Percentiles rank a stretch among this genome's conserved stretches.
Evolutionary conservation across 1,140 invertebrate genomes (phyloP).

Genomic region (Drosophila athabasca): DNA sequence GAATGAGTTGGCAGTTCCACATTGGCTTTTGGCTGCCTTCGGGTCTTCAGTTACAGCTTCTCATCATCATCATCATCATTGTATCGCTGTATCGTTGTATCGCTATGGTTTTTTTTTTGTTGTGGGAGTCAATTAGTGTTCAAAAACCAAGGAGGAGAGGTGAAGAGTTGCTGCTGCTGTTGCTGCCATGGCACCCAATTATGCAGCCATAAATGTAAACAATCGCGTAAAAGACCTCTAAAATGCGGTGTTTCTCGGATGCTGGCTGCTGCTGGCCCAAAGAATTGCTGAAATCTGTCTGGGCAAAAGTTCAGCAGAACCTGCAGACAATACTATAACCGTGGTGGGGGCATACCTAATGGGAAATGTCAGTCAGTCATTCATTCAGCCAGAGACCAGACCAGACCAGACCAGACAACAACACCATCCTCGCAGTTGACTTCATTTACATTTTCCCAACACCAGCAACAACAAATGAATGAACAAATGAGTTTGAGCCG

Average conservation of each 20-base stretch:
- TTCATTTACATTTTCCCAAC: constrained; percentile 63
- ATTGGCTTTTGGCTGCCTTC: too few relatives aligned
- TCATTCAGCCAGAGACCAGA: constrained; percentile 22
- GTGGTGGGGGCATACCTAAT: constrained; percentile 68
- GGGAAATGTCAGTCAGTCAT: constrained; percentile 75
- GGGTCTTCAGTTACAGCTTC: constrained; percentile 32
- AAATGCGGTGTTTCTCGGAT: constrained; percentile 40
- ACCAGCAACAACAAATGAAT: constrained; percentile 27
- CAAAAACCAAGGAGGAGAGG: constrained; percentile 41
- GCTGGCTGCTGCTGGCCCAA: constrained; percentile 12
- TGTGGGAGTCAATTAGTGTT: constrained; percentile 80
- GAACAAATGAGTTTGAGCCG: constrained; percentile 65
- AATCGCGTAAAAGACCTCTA: constrained; percentile 75
- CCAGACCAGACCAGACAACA: constrained; percentile 34
- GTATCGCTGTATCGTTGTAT: constrained; percentile 1
- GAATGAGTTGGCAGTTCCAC: constrained; percentile 63
- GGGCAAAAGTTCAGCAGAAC: constrained; percentile 70
- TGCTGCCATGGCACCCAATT: constrained; percentile 63
- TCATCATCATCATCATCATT: constrained; percentile 24
- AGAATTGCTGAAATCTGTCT: constrained; percentile 67
- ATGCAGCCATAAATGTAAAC: constrained; percentile 81
- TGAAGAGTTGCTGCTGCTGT: not conserved
- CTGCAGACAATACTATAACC: constrained; percentile 65
- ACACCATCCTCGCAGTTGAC: constrained; percentile 39
- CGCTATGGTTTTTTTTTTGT: not conserved